These are phyloP conservation scores for Mesochorus sp. DNA, from an alignment of 2,888 invertebrate genomes.

Conservation along the genomic window DNA sequence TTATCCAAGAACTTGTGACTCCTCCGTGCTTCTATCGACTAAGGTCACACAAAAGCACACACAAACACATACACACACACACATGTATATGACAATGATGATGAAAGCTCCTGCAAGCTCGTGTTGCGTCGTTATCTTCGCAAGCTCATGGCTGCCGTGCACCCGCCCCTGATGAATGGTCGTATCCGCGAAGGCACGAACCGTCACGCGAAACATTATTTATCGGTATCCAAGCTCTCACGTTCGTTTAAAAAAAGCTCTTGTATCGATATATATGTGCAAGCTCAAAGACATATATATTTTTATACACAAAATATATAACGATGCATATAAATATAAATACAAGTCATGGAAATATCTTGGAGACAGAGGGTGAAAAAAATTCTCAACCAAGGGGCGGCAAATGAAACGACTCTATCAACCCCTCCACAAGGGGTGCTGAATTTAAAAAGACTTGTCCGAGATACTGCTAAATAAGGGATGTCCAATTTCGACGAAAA, in stretches of 20 bases:
- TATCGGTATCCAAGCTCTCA: slow-evolving; percentile 64
- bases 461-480: neutral
- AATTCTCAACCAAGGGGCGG: too few species aligned
- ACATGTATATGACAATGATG: too few species aligned
- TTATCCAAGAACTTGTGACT: neutral
- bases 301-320: neutral
- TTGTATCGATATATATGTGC: neutral
- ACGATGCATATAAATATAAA: too few species aligned
- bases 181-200: slow-evolving; percentile 71
- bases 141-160: slow-evolving; percentile 62
- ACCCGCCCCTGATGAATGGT: slow-evolving; percentile 71
- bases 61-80: neutral
- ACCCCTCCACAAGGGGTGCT: too few species aligned
- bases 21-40: neutral
- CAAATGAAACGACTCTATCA: too few species aligned
- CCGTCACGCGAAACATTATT: slow-evolving; percentile 76
- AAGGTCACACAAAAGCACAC: neutral
- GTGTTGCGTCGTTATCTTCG: slow-evolving; percentile 69
- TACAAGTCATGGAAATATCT: too few species aligned
- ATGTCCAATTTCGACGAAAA: too few species aligned
- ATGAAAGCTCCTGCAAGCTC: slow-evolving; percentile 5
- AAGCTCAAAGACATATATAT: neutral
- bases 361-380: too few species aligned
- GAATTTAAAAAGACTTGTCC: neutral
- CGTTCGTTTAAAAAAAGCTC: slow-evolving; percentile 6